Evolutionary conservation across 2,797 vertebrate species (phyloP).

Genomic region (Poeciliopsis paucimaculata): DNA sequence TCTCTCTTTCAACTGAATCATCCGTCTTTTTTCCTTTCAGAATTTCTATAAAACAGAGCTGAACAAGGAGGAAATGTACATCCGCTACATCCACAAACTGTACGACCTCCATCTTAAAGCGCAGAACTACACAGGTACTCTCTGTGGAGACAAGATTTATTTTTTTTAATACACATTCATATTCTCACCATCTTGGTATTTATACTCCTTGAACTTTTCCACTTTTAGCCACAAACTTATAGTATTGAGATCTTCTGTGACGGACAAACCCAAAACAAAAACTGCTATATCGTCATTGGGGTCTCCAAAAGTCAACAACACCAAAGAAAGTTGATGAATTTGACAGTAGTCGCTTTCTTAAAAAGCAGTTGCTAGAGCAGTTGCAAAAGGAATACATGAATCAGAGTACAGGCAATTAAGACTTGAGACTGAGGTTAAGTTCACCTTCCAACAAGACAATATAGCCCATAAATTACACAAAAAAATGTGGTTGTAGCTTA

Average conservation of each 20-base stretch:
- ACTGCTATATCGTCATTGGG: neutral
- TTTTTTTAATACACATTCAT: neutral
- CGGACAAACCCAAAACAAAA: neutral
- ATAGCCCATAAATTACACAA: neutral
- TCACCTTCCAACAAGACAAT: neutral
- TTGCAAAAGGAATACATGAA: neutral
- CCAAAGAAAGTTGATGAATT: neutral
- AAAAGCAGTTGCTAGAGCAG: neutral
- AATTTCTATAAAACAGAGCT: slow-evolving; percentile 99
- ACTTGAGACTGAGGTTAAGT: neutral
- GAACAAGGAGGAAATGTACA: slow-evolving; percentile 99
- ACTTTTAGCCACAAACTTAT: neutral
- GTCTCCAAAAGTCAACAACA: neutral
- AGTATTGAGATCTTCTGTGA: neutral
- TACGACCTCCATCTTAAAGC: slow-evolving; percentile 98
- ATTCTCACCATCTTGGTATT: neutral
- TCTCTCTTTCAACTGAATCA: neutral
- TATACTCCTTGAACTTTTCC: neutral
- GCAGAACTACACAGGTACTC: slow-evolving; percentile 96
- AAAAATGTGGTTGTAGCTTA: too few relatives aligned
- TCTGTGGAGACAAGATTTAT: neutral
- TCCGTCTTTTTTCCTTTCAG: slow-evolving; percentile 69
- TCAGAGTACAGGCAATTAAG: neutral
- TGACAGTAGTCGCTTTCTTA: neutral
- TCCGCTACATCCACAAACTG: slow-evolving; percentile 99